Evolutionary conservation across 2,888 invertebrate genomes (phyloP).

Genomic region (Nematopogon swammerdamellus): DNA sequence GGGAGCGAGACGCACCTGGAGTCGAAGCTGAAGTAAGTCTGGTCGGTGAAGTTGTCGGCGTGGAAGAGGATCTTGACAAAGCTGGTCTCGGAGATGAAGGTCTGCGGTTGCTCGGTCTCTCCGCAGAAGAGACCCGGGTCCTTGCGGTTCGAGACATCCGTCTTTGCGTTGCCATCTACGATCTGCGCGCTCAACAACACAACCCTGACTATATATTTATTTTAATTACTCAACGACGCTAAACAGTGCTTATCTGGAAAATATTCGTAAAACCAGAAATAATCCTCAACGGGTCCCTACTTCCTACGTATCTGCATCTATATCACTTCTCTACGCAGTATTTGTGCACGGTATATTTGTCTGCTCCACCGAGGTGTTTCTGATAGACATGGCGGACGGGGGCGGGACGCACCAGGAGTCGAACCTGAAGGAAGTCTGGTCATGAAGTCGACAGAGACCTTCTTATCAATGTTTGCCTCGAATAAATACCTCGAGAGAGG

Average conservation of each 20-base stretch:
- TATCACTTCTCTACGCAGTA: no score
- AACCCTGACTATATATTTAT: background rate
- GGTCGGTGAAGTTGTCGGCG: slow-evolving; percentile 90
- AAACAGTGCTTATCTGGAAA: no score
- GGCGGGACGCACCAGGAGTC: slow-evolving; percentile 55
- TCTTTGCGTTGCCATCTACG: slow-evolving; percentile 87
- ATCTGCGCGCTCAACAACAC: slow-evolving; percentile 59
- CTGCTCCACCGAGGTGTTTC: no score
- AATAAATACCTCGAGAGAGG: no score
- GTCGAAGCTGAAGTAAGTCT: slow-evolving; percentile 84
- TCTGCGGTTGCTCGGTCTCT: slow-evolving; percentile 90
- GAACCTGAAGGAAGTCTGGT: slow-evolving; percentile 86
- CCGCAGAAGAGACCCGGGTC: slow-evolving; percentile 91
- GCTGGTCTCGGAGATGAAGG: slow-evolving; percentile 92
- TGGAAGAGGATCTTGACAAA: slow-evolving; percentile 90
- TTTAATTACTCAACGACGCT: no score
- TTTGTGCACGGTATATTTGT: no score
- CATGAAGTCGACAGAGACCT: slow-evolving; percentile 92
- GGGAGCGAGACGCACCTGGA: slow-evolving; percentile 41
- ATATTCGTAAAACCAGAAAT: no score
- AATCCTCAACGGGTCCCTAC: no score
- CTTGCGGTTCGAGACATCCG: slow-evolving; percentile 82
- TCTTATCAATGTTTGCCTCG: slow-evolving; percentile 89
- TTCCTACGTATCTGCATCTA: no score
- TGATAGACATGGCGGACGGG: no score